phyloP scores from a whole-genome alignment of 2,797 vertebrate genomes.

The Myripristis jacobus region DNA sequence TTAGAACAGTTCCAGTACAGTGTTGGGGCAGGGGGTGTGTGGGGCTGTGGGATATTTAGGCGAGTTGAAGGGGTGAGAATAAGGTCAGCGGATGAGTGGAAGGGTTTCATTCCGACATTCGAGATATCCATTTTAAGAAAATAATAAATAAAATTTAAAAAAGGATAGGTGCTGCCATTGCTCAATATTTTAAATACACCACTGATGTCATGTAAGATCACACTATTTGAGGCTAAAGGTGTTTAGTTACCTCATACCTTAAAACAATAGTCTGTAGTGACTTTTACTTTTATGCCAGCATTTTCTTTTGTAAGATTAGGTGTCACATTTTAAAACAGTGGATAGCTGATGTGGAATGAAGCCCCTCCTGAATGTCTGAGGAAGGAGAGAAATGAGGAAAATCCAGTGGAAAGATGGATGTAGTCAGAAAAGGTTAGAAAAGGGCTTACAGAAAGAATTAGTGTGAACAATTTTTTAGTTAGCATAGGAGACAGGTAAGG shows the following conservation, averaged over 20 bases:
- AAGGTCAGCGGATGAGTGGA: conserved; percentile 56
- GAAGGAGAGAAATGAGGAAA: background rate
- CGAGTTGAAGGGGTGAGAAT: conserved; percentile 57
- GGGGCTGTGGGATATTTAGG: conserved; percentile 63
- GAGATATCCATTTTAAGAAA: conserved; percentile 14
- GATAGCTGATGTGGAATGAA: background rate
- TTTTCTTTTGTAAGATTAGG: background rate
- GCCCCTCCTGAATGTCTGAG: background rate
- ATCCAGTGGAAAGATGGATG: background rate
- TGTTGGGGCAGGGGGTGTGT: conserved; percentile 62
- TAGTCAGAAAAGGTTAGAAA: no score
- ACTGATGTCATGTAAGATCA: conserved; percentile 30
- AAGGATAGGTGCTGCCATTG: conserved; percentile 36
- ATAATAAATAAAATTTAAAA: conserved; percentile 2
- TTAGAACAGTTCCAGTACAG: conserved; percentile 74
- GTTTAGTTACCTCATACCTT: conserved; percentile 8
- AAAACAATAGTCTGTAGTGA: conserved; percentile 6
- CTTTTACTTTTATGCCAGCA: conserved; percentile 4
- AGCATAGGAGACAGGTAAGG: no score
- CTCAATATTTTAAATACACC: conserved; percentile 27
- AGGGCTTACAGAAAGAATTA: no score
- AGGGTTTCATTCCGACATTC: conserved; percentile 37
- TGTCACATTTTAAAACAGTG: conserved; percentile 1
- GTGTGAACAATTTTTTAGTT: no score
- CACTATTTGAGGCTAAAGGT: conserved; percentile 1